These are phyloP conservation scores for Hedya salicella DNA, from an alignment of 2,888 invertebrate species.

Conservation along the genomic window DNA sequence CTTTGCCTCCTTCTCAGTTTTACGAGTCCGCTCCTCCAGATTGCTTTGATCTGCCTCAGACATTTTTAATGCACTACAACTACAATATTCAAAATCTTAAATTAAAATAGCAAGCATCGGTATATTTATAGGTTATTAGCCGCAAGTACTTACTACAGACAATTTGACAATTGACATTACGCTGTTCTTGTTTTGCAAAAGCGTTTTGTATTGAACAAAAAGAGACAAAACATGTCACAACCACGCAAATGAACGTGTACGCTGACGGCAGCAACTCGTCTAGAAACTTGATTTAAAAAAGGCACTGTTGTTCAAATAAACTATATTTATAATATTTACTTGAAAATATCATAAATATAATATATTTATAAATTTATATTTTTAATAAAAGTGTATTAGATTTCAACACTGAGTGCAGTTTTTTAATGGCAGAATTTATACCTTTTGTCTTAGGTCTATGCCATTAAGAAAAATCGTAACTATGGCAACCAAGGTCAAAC, in stretches of 20 bases:
- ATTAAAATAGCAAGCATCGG: constrained; percentile 29
- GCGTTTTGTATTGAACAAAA: not conserved
- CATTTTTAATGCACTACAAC: constrained; percentile 54
- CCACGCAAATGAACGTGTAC: constrained; percentile 5
- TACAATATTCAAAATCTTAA: constrained; percentile 12
- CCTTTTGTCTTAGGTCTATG: not conserved
- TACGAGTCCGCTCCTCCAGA: constrained; percentile 68
- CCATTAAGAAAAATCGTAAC: constrained; percentile 49
- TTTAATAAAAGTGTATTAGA: no score
- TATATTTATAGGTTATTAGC: constrained; percentile 49
- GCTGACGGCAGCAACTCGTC: constrained; percentile 23
- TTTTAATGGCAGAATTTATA: not conserved
- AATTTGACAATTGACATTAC: not conserved
- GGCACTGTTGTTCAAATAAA: no score
- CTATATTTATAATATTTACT: no score
- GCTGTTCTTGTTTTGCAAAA: constrained; percentile 1
- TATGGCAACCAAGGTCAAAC: constrained; percentile 82
- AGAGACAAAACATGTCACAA: not conserved
- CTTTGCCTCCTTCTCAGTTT: constrained; percentile 71
- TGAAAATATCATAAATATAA: no score
- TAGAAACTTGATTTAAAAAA: constrained; percentile 10
- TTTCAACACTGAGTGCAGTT: not conserved
- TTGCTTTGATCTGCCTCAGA: constrained; percentile 61
- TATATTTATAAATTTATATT: no score
- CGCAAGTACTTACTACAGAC: constrained; percentile 26